These are phyloP conservation scores for Spisula subtruncata DNA, from an alignment of 2,888 invertebrate genomes.

Conservation along the genomic window DNA sequence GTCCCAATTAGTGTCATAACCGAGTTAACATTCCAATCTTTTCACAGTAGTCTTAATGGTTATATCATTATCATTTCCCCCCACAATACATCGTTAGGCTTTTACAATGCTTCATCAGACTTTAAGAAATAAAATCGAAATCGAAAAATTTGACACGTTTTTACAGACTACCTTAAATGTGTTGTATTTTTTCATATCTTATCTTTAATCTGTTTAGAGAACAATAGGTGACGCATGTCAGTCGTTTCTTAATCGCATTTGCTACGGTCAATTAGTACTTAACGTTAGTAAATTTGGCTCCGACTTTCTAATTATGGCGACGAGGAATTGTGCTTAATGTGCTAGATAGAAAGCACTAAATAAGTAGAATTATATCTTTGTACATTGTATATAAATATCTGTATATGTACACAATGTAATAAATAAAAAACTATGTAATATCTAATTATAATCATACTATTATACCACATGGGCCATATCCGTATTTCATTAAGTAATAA, in stretches of 20 bases:
- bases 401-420: too few species aligned
- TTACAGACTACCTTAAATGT: slow-evolving; percentile 34
- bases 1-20: slow-evolving; percentile 15
- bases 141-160: slow-evolving; percentile 48
- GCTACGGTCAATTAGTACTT: slow-evolving; percentile 48
- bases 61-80: background rate
- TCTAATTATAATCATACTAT: too few species aligned
- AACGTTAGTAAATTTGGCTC: slow-evolving; percentile 43
- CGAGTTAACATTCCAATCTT: background rate
- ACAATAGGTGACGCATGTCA: slow-evolving; percentile 47
- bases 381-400: too few species aligned
- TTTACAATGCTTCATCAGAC: background rate
- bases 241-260: slow-evolving; percentile 38
- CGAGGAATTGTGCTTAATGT: too few species aligned
- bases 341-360: too few species aligned
- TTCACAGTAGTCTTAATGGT: background rate
- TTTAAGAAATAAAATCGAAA: background rate
- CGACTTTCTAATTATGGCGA: slow-evolving; percentile 10
- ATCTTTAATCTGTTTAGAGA: slow-evolving; percentile 31
- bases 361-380: background rate
- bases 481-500: too few species aligned
- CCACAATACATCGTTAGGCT: slow-evolving; percentile 15
- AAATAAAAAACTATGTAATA: too few species aligned
- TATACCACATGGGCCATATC: too few species aligned
- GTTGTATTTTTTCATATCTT: slow-evolving; percentile 25